Conservation (phyloP, 2,888 invertebrate genomes). For the Heteropelma amictum region DNA sequence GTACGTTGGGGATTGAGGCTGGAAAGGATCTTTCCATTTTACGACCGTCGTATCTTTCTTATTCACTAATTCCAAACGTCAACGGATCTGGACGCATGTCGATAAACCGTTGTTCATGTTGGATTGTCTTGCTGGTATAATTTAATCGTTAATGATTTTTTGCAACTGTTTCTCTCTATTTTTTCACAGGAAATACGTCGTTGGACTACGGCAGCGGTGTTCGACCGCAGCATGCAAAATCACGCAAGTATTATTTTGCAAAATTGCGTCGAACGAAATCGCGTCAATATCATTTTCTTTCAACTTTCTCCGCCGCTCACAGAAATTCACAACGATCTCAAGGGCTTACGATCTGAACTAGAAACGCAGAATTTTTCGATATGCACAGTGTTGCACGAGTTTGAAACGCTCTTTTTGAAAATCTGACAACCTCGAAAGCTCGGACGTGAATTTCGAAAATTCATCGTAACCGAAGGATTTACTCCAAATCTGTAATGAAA, state of each 20-base stretch:
- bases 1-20: not conserved
- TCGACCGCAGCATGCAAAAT: conserved; percentile 9
- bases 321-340: no score
- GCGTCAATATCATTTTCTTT: not conserved
- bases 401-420: no score
- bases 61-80: not conserved
- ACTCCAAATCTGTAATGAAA: not conserved
- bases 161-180: not conserved
- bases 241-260: conserved; percentile 10
- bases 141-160: not conserved
- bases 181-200: conserved; percentile 11
- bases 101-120: conserved; percentile 10
- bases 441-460: no score
- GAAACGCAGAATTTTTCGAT: no score
- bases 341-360: no score
- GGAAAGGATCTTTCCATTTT: conserved; percentile 19
- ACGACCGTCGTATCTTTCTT: conserved; percentile 12
- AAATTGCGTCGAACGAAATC: not conserved
- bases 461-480: no score
- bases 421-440: no score
- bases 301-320: not conserved
- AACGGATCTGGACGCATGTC: not conserved
- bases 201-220: conserved; percentile 24
- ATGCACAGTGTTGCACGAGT: no score
- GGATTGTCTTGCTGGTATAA: not conserved